Base-by-base conservation (phyloP, 2,888 invertebrate species). In the Pristionchus mayeri region DNA sequence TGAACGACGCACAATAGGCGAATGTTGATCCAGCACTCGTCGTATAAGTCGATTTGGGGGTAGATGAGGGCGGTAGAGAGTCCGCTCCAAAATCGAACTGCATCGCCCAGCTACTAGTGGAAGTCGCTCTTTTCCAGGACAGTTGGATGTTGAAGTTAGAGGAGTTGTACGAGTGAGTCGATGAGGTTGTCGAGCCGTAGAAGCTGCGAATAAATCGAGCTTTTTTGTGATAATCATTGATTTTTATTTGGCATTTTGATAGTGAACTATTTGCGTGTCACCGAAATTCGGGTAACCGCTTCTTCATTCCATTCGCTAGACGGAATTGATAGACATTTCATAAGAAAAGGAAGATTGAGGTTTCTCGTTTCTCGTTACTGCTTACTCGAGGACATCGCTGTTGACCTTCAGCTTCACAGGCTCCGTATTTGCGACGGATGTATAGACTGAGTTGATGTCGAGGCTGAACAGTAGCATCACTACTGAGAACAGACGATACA, bases 81-180 rank as follows among this genome's bases (percentile, higher is more conserved):
- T n/a, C n/a, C n/a, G n/a, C 44, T 44, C 71, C 71, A 7, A 71
- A 71, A 18, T 71, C 71, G 7, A 71, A 13, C 18, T 71, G 71
- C 6, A 71, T 21, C 3, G 71, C 37, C 40, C 37, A 71, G 4
- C 37, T 37, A 44, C 71, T 71, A 3, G 37, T 11, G 6, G 37
- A 37, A 0, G 71, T 71, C 9, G 1, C 3, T 2, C 71, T 3
- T 0, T 27, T 37, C 71, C 71, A 71, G n/a, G 71, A 40, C 0
- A 71, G n/a, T 11, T 37, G 3, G 4, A 71, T n/a, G 71, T 71
- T 40, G 44, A 71, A n/a, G n/a, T 21, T 71, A 1, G 3, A 44
- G 13, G 44, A 9, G 6, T 63, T 63, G 9, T 30, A 34, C 7
- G 30, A 63, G 63, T 63, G 63, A 11, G 4, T 34, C 18, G 63